phyloP scores from a whole-genome alignment of 2,888 invertebrate species.

The Nasonovia ribisnigri region DNA sequence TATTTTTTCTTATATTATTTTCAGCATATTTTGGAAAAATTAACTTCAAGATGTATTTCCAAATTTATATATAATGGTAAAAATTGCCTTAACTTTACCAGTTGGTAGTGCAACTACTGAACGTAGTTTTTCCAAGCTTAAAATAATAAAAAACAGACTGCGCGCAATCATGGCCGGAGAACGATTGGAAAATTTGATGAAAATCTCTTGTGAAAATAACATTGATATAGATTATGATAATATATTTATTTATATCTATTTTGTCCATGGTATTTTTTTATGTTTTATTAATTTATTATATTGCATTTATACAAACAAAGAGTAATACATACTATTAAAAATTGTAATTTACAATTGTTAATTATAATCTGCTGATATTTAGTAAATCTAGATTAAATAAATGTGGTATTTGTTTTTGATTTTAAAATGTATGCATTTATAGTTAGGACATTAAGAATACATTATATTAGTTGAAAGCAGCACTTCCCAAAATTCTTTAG shows the following conservation, averaged over 20 bases:
- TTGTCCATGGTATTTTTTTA: too few relatives aligned
- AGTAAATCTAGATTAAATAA: neutral
- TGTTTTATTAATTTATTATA: too few relatives aligned
- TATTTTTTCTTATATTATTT: neutral
- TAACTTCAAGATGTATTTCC: neutral
- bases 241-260: too few relatives aligned
- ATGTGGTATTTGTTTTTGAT: neutral
- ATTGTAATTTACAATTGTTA: too few relatives aligned
- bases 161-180: neutral
- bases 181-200: neutral
- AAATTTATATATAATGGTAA: too few relatives aligned
- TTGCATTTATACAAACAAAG: too few relatives aligned
- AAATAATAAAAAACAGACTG: constrained; percentile 11
- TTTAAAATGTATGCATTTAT: too few relatives aligned
- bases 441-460: too few relatives aligned
- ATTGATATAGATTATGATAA: constrained; percentile 2
- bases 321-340: too few relatives aligned
- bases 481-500: too few relatives aligned
- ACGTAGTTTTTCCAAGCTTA: neutral
- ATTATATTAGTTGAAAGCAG: too few relatives aligned
- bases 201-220: neutral
- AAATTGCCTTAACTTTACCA: constrained; percentile 1
- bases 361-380: neutral
- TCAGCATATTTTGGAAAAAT: neutral
- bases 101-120: neutral